A percentile compares a stretch with the other conserved stretches of the same genome.
Evolutionary conservation across 2,113 vertebrate species (phyloP).

Genomic region (Ceratotherium simum): DNA sequence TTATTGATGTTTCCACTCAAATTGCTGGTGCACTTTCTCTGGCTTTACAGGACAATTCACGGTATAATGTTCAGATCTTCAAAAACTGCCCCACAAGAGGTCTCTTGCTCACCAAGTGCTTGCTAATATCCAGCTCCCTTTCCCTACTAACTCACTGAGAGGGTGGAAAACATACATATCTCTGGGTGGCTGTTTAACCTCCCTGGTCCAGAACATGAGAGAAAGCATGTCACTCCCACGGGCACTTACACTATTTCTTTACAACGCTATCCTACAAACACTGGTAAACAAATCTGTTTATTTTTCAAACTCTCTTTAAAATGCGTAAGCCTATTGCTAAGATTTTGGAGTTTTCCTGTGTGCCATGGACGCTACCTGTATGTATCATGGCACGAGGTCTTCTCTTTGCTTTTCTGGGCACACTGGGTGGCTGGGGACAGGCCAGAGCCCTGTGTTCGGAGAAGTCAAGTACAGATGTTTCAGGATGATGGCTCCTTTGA

Average conservation of each 20-base stretch:
- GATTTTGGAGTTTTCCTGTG: neutral
- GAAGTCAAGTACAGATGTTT: neutral
- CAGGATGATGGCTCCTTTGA: neutral
- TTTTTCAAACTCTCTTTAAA: slow-evolving; percentile 23
- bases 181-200: slow-evolving; percentile 46
- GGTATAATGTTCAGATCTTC: neutral
- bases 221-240: neutral
- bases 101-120: neutral
- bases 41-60: neutral
- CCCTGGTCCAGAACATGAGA: neutral
- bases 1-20: slow-evolving; percentile 43
- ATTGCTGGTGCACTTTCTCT: neutral
- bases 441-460: neutral
- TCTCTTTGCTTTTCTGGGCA: neutral
- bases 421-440: neutral
- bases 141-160: neutral
- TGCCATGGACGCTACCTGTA: neutral
- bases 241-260: slow-evolving; percentile 17
- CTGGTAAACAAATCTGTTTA: neutral
- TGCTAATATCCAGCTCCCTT: neutral
- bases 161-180: neutral
- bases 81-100: neutral
- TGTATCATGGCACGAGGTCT: neutral
- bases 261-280: slow-evolving; percentile 28
- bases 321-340: neutral